A percentile compares a stretch with the other conserved stretches of the same genome.
Evolutionary conservation across 2,797 vertebrate genomes (phyloP).

Genomic region (Monodelphis domestica): DNA sequence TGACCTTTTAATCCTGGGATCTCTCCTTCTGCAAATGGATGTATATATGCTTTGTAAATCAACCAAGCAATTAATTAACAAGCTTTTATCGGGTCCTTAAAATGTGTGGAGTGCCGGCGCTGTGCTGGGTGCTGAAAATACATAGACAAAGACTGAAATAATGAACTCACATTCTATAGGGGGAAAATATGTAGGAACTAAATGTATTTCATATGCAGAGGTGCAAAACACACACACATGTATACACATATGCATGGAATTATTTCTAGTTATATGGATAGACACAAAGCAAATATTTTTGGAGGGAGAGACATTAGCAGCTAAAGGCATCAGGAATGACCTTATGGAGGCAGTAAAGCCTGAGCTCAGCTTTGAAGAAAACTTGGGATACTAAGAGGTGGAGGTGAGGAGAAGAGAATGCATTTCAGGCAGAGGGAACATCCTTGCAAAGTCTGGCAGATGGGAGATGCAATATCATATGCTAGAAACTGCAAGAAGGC

Average conservation of each 20-base stretch:
- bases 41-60: neutral
- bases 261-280: no score
- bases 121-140: neutral
- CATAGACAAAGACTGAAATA: neutral
- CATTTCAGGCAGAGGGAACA: neutral
- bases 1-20: neutral
- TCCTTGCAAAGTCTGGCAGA: neutral
- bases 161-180: neutral
- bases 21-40: neutral
- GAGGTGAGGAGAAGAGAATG: neutral
- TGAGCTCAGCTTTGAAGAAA: neutral
- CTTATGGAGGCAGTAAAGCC: neutral
- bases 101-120: neutral
- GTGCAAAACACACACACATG: neutral
- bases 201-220: neutral
- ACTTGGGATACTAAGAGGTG: neutral
- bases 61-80: neutral
- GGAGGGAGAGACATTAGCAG: neutral
- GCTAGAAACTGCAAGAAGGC: slow-evolving; percentile 5
- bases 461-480: neutral
- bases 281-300: neutral
- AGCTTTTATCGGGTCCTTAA: neutral
- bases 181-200: neutral
- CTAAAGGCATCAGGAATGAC: neutral
- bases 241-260: neutral